phyloP scores from a whole-genome alignment of 2,888 invertebrate genomes.

The Drosophila monieri region DNA sequence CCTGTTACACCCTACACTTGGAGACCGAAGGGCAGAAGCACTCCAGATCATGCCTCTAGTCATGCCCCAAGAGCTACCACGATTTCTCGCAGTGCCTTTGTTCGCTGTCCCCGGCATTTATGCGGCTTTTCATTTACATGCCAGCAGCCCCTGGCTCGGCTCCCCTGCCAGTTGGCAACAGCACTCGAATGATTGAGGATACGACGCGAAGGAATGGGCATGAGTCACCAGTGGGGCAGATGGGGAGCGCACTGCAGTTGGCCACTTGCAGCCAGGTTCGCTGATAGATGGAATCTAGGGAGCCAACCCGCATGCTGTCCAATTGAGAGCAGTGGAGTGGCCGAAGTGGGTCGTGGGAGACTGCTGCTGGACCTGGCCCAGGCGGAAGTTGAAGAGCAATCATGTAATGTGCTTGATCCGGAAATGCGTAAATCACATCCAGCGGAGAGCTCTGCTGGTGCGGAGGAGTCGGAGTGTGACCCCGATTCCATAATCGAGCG shows the following conservation, averaged over 20 bases:
- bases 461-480: slow-evolving; percentile 52
- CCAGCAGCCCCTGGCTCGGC: slow-evolving; percentile 22
- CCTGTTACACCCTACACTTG: slow-evolving; percentile 9
- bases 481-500: slow-evolving; percentile 54
- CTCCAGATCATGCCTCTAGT: no score
- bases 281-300: slow-evolving; percentile 13
- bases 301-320: slow-evolving; percentile 55
- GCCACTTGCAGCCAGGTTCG: slow-evolving; percentile 24
- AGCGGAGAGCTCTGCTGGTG: slow-evolving; percentile 3
- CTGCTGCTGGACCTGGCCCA: slow-evolving; percentile 31
- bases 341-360: slow-evolving; percentile 39
- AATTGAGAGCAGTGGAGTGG: slow-evolving; percentile 48
- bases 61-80: no score
- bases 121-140: slow-evolving; percentile 77
- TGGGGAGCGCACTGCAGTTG: slow-evolving; percentile 15
- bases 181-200: background rate
- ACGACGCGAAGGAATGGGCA: slow-evolving; percentile 8
- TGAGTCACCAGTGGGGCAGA: slow-evolving; percentile 19
- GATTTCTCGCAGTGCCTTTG: slow-evolving; percentile 18
- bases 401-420: slow-evolving; percentile 60
- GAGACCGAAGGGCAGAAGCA: slow-evolving; percentile 2
- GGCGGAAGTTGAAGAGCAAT: slow-evolving; percentile 68
- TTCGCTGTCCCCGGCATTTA: slow-evolving; percentile 59
- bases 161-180: slow-evolving; percentile 7
- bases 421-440: slow-evolving; percentile 69